These are phyloP conservation scores for Lordiphosa collinella DNA, from an alignment of 1,140 invertebrate genomes.

Conservation along the genomic window DNA sequence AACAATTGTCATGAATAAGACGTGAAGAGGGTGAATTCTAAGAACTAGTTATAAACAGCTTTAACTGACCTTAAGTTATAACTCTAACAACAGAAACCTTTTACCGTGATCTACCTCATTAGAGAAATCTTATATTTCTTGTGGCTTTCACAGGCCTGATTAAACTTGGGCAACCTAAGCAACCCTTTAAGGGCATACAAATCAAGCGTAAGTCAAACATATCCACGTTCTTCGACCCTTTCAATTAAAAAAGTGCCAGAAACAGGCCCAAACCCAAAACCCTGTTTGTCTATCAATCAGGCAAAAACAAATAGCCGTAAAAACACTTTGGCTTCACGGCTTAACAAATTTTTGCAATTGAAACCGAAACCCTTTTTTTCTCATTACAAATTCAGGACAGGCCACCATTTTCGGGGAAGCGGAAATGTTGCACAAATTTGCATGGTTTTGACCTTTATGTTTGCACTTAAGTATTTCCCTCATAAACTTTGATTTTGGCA, in stretches of 20 bases:
- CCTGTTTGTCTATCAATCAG: conserved; percentile 51
- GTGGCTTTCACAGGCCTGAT: too few relatives aligned
- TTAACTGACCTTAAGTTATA: too few relatives aligned
- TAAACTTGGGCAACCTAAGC: too few relatives aligned
- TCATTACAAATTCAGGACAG: conserved; percentile 43
- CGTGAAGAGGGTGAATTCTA: too few relatives aligned
- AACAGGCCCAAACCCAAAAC: conserved; percentile 18
- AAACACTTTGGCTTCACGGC: conserved; percentile 22
- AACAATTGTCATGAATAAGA: too few relatives aligned
- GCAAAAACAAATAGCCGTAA: conserved; percentile 12
- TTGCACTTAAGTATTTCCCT: conserved; percentile 10
- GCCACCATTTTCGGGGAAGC: conserved; percentile 4
- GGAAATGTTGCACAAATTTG: background rate
- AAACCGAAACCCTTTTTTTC: conserved; percentile 36
- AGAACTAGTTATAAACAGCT: too few relatives aligned
- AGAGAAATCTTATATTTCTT: too few relatives aligned
- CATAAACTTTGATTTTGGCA: conserved; percentile 29
- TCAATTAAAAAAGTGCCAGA: conserved; percentile 54
- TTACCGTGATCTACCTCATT: too few relatives aligned
- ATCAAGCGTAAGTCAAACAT: too few relatives aligned
- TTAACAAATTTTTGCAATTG: conserved; percentile 45
- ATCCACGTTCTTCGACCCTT: conserved; percentile 3
- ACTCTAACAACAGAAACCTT: too few relatives aligned
- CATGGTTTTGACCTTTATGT: conserved; percentile 5
- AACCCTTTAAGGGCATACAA: too few relatives aligned